Base-by-base conservation (phyloP, 1,140 invertebrate genomes). In the Drosophila yakuba region DNA sequence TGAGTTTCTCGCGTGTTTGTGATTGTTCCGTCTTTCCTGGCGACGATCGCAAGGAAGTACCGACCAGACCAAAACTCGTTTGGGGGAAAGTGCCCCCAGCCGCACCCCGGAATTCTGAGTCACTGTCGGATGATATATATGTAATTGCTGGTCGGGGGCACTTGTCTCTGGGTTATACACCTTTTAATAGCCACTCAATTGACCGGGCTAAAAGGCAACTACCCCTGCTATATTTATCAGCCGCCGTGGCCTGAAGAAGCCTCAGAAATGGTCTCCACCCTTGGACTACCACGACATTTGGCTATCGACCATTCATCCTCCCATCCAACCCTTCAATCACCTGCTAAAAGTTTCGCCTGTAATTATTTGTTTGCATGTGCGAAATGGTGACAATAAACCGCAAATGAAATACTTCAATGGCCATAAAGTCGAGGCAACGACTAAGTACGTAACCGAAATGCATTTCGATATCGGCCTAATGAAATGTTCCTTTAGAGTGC, bases 291-390 rank as follows among this genome's bases (percentile, higher is more conserved):
- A 35, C 56, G 44, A 17, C 64, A 50, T 58, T 69, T 75, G 50
- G 60, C 72, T 57, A 80, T 75, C n/a, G 38, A 11, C 69, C 66
- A 63, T 23, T 58, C 10, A 10, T 44, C 28, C 5, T 10, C 7
- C 32, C 32, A 32, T 32, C 38, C 57, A 71, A 62, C 55, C 61
- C 73, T 58, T 68, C 66, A 69, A 71, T 69, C 67, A 71, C 59
- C 66, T 61, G 54, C 63, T 52, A 68, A 63, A 74, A 36, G 50
- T 43, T 73, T 59, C 47, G 63, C 35, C 59, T 56, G 61, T 82
- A 86, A 85, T 85, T 78, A 82, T 88, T 85, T 86, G 61, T 86
- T 85, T 78, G 82, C 82, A 85, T 85, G 82, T 74, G 61, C 51
- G 44, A 56, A 78, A 62, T 54, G 38, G 72, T 38, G 75, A 39